phyloP scores from a whole-genome alignment of 1,140 invertebrate species.

The Heliconius congener region DNA sequence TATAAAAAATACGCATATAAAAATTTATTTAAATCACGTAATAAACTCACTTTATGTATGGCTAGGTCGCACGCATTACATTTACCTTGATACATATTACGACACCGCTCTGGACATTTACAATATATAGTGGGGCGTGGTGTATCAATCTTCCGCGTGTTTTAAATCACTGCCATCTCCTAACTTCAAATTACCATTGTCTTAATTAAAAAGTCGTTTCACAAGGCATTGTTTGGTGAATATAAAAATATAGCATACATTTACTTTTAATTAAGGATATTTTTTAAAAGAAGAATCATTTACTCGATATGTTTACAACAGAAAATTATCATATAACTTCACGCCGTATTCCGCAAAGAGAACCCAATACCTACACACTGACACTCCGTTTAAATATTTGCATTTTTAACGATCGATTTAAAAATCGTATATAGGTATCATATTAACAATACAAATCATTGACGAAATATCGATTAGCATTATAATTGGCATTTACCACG shows the following conservation, averaged over 20 bases:
- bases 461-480: background rate
- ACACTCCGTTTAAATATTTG: too few species aligned
- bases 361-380: too few species aligned
- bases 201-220: background rate
- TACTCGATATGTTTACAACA: background rate
- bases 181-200: background rate
- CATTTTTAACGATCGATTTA: background rate
- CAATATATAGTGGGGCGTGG: constrained; percentile 20
- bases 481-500: constrained; percentile 5
- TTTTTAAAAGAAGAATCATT: background rate
- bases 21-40: background rate
- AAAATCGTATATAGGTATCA: background rate
- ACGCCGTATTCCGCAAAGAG: too few species aligned
- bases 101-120: constrained; percentile 1
- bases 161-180: constrained; percentile 4
- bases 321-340: background rate
- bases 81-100: constrained; percentile 26
- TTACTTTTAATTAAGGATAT: background rate
- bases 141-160: constrained; percentile 15
- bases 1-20: background rate
- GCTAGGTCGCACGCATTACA: constrained; percentile 19
- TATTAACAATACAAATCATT: background rate
- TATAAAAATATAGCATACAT: background rate
- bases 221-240: background rate
- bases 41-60: constrained; percentile 16